Conservation (phyloP, 1,140 invertebrate genomes). For the Macrobrachium rosenbergii region DNA sequence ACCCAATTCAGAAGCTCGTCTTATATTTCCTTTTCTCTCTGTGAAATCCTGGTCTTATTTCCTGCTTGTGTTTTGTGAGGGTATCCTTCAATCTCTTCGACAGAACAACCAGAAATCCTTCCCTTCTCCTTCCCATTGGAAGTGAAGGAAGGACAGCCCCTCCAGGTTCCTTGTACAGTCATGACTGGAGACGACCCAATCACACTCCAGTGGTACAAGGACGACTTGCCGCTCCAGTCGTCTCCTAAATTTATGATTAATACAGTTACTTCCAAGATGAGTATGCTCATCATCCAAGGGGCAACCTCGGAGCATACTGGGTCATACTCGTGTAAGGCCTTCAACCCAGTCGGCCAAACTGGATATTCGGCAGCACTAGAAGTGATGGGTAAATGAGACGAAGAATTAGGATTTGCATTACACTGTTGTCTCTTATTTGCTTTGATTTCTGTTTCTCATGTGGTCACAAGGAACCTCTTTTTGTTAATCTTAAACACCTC, state of each 20-base stretch:
- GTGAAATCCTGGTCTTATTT: too few relatives aligned
- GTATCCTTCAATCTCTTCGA: constrained; percentile 26
- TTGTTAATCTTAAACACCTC: too few relatives aligned
- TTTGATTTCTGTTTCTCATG: too few relatives aligned
- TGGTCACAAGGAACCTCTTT: too few relatives aligned
- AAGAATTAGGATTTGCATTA: too few relatives aligned
- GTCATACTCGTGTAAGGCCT: constrained; percentile 68
- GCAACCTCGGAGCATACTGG: constrained; percentile 67
- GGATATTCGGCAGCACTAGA: constrained; percentile 67
- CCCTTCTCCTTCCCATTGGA: constrained; percentile 77
- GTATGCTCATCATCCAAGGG: constrained; percentile 59
- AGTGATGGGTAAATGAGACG: constrained; percentile 66
- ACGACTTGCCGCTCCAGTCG: constrained; percentile 47
- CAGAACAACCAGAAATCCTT: constrained; percentile 76
- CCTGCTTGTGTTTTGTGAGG: too few relatives aligned
- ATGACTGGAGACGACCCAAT: constrained; percentile 73
- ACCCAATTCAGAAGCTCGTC: too few relatives aligned
- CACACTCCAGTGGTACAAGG: constrained; percentile 69
- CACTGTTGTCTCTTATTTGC: too few relatives aligned
- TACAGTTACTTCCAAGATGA: constrained; percentile 54
- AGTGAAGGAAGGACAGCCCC: constrained; percentile 74
- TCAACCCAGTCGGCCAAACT: constrained; percentile 67
- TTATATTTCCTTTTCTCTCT: too few relatives aligned
- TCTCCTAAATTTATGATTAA: constrained; percentile 59
- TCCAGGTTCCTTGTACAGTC: constrained; percentile 80